These are phyloP conservation scores for Lates japonicus DNA, from an alignment of 2,797 vertebrate species.

Conservation along the genomic window DNA sequence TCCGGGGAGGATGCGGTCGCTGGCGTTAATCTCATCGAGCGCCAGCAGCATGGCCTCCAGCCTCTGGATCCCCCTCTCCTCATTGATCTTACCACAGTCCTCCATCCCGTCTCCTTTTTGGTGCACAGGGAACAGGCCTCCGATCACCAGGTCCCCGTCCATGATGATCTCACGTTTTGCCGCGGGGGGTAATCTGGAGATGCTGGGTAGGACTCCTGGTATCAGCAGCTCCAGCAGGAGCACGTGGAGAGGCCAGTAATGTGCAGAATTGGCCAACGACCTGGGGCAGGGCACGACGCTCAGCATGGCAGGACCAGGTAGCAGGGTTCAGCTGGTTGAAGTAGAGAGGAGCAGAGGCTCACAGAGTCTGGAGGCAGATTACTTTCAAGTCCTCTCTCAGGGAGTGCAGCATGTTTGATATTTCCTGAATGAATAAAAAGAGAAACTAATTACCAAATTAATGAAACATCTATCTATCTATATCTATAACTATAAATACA, in stretches of 20 bases:
- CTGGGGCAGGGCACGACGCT: constrained; percentile 38
- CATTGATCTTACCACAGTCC: constrained; percentile 96
- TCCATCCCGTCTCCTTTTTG: constrained; percentile 93
- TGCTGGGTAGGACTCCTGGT: constrained; percentile 75
- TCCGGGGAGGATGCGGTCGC: constrained; percentile 92
- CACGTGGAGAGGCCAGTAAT: constrained; percentile 76
- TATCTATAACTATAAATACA: too few relatives aligned
- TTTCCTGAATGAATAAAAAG: constrained; percentile 57
- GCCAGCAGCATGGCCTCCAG: constrained; percentile 99
- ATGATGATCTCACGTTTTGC: constrained; percentile 93
- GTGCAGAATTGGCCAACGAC: constrained; percentile 72
- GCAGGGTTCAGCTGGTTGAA: constrained; percentile 46
- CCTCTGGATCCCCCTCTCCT: constrained; percentile 95
- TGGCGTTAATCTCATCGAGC: constrained; percentile 95
- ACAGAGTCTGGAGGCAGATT: constrained; percentile 59
- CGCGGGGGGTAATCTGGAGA: constrained; percentile 74
- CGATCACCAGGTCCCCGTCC: constrained; percentile 95
- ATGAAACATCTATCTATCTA: background rate
- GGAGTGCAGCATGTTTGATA: constrained; percentile 67
- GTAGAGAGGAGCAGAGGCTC: constrained; percentile 51
- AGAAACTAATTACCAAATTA: constrained; percentile 24
- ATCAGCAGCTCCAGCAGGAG: constrained; percentile 84
- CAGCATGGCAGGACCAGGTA: constrained; percentile 72
- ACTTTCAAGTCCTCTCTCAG: constrained; percentile 59
- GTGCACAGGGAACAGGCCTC: constrained; percentile 96